These are phyloP conservation scores for Carassius auratus DNA, from an alignment of 2,113 vertebrate genomes.

Conservation along the genomic window DNA sequence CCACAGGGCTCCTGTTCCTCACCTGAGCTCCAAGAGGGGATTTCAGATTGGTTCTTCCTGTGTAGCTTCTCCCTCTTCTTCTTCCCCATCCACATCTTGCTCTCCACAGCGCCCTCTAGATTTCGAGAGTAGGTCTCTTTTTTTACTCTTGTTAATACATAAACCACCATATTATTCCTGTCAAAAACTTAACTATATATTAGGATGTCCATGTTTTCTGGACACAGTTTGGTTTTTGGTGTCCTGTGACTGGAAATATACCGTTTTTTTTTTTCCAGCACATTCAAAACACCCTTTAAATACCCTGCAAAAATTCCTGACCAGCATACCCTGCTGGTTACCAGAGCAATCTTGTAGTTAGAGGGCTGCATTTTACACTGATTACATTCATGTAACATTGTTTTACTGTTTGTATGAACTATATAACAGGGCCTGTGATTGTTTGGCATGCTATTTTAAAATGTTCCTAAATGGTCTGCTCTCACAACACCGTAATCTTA, in stretches of 20 bases:
- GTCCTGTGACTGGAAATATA: not conserved
- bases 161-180: not conserved
- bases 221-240: not conserved
- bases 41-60: constrained; percentile 66
- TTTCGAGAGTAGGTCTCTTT: constrained; percentile 60
- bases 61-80: constrained; percentile 53
- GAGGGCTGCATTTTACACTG: not conserved
- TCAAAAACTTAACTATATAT: not conserved
- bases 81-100: constrained; percentile 51
- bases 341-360: not conserved
- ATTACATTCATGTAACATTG: not conserved
- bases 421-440: not conserved
- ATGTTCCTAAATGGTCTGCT: not conserved
- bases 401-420: not conserved
- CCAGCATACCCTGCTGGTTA: not conserved
- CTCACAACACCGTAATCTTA: not conserved
- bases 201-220: not conserved
- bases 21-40: constrained; percentile 74
- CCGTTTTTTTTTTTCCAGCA: not conserved
- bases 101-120: constrained; percentile 50
- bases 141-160: not conserved
- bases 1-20: constrained; percentile 83
- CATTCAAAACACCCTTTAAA: not conserved
- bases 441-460: not conserved
- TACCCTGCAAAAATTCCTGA: not conserved